Evolutionary conservation across 2,888 invertebrate genomes (phyloP).

Genomic region (Drosophila siamana): DNA sequence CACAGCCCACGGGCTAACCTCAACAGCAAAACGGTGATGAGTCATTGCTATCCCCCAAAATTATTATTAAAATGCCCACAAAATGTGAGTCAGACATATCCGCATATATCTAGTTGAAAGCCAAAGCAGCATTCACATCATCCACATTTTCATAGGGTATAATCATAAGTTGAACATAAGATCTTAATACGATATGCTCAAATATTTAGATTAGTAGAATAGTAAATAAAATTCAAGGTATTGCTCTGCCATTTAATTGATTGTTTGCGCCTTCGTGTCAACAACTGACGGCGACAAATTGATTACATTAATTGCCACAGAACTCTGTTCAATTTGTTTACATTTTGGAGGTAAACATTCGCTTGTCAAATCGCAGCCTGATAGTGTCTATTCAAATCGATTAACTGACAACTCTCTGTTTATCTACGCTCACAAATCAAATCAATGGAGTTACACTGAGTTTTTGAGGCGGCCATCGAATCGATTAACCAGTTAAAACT

Average conservation of each 20-base stretch:
- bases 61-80: not conserved
- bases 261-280: too few relatives aligned
- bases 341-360: not conserved
- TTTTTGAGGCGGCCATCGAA: not conserved
- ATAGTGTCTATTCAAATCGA: slow-evolving; percentile 2
- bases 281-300: not conserved
- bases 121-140: not conserved
- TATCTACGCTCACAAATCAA: not conserved
- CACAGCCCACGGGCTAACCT: not conserved
- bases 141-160: too few relatives aligned
- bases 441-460: not conserved
- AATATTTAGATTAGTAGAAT: too few relatives aligned
- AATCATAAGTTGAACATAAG: too few relatives aligned
- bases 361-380: not conserved
- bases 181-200: too few relatives aligned
- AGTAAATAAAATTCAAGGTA: too few relatives aligned
- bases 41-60: slow-evolving; percentile 10
- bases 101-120: not conserved
- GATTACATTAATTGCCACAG: not conserved
- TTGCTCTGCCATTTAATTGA: too few relatives aligned
- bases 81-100: slow-evolving; percentile 17
- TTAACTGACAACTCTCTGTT: slow-evolving; percentile 1
- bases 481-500: not conserved
- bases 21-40: slow-evolving; percentile 20
- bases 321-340: not conserved